Evolutionary conservation across 2,888 invertebrate genomes (phyloP).

Genomic region (Saturnia japonica): DNA sequence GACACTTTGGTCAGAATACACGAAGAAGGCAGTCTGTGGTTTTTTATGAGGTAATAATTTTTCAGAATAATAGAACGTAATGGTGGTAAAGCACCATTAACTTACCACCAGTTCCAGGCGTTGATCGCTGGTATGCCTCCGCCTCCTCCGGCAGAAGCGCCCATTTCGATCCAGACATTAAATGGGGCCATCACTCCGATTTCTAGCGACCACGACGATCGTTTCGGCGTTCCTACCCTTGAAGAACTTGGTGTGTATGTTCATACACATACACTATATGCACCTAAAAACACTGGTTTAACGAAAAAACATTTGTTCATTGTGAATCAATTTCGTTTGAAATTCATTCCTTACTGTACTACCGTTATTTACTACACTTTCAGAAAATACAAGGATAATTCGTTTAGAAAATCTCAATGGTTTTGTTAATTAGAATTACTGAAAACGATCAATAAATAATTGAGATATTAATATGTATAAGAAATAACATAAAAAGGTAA

Average conservation of each 20-base stretch:
- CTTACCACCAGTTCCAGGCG: slow-evolving; percentile 93
- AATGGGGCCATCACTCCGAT: slow-evolving; percentile 86
- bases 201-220: slow-evolving; percentile 89
- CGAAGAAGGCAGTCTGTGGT: background rate
- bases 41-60: slow-evolving; percentile 20
- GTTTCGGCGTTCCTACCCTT: slow-evolving; percentile 91
- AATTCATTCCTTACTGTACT: too few relatives aligned
- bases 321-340: too few relatives aligned
- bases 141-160: slow-evolving; percentile 84
- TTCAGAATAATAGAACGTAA: slow-evolving; percentile 90
- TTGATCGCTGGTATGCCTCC: slow-evolving; percentile 89
- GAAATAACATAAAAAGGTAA: too few relatives aligned
- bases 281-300: background rate
- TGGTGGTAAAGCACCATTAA: slow-evolving; percentile 90
- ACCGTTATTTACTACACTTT: too few relatives aligned
- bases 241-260: slow-evolving; percentile 87
- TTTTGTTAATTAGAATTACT: too few relatives aligned
- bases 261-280: background rate
- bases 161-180: slow-evolving; percentile 79
- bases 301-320: background rate
- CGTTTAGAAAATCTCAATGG: too few relatives aligned
- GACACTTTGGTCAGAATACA: background rate
- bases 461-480: too few relatives aligned
- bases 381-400: too few relatives aligned
- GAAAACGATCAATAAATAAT: too few relatives aligned